phyloP scores from a whole-genome alignment of 2,888 invertebrate species.

The Athalia cordata region DNA sequence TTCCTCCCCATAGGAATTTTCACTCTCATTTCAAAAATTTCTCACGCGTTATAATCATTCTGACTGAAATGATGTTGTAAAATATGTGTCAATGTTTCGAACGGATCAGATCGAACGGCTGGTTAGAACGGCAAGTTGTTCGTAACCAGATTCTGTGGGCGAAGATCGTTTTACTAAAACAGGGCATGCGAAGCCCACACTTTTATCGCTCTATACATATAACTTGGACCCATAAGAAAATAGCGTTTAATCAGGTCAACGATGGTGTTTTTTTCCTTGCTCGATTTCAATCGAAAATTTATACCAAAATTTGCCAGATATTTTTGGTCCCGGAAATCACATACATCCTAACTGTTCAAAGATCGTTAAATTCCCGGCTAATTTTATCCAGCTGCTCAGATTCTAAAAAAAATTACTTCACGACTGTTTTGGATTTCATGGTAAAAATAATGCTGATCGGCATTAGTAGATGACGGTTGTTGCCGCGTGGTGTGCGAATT shows the following conservation, averaged over 20 bases:
- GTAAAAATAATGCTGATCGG: no score
- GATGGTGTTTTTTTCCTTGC: not conserved
- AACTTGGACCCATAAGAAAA: not conserved
- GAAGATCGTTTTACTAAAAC: conserved; percentile 43
- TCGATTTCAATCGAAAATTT: not conserved
- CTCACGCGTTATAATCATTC: not conserved
- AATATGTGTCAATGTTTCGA: no score
- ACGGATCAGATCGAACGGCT: not conserved
- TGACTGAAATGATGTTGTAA: not conserved
- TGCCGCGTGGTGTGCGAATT: not conserved
- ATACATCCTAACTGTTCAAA: no score
- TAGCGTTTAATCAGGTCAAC: not conserved
- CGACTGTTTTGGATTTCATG: not conserved
- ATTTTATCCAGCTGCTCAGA: not conserved
- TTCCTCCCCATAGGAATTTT: not conserved
- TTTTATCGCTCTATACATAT: conserved; percentile 2
- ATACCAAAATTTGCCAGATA: no score
- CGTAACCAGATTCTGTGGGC: conserved; percentile 42
- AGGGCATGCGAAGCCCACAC: conserved; percentile 42
- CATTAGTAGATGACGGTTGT: no score
- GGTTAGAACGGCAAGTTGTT: not conserved
- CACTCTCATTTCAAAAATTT: not conserved
- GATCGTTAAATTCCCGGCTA: not conserved
- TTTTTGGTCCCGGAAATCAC: no score
- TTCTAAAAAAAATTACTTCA: not conserved